Evolutionary conservation across 1,140 invertebrate genomes (phyloP).

Genomic region (Paramacrobiotus metropolitanus): DNA sequence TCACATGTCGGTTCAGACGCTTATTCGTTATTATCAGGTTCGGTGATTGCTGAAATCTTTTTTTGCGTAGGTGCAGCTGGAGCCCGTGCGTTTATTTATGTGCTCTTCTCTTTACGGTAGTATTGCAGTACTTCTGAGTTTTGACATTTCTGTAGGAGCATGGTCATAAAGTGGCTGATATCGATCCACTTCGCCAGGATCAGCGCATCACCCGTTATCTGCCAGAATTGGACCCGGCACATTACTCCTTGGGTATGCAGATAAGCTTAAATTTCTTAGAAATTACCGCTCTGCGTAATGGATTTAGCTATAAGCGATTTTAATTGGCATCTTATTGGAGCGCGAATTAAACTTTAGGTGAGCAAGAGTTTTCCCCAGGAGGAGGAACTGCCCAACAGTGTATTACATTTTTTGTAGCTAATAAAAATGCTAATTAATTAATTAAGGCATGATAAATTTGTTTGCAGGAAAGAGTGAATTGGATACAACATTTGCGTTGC

Average conservation of each 20-base stretch:
- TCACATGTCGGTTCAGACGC: not conserved
- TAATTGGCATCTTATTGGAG: not conserved
- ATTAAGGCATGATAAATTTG: no score
- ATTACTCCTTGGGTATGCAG: not conserved
- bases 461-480: not conserved
- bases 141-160: not conserved
- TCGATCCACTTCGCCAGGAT: slow-evolving; percentile 3
- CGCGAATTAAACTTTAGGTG: not conserved
- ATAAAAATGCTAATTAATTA: no score
- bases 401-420: no score
- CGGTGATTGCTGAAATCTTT: not conserved
- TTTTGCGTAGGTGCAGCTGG: no score
- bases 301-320: not conserved
- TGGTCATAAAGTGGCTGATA: not conserved
- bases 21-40: not conserved
- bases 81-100: not conserved
- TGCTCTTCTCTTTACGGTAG: not conserved
- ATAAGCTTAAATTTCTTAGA: no score
- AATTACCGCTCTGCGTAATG: no score
- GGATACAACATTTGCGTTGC: slow-evolving; percentile 13
- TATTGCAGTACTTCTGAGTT: not conserved
- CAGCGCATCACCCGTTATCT: not conserved
- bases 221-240: not conserved
- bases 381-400: no score
- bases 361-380: no score